Base-by-base conservation (phyloP, 2,888 invertebrate species). In the Norana najaformis region DNA sequence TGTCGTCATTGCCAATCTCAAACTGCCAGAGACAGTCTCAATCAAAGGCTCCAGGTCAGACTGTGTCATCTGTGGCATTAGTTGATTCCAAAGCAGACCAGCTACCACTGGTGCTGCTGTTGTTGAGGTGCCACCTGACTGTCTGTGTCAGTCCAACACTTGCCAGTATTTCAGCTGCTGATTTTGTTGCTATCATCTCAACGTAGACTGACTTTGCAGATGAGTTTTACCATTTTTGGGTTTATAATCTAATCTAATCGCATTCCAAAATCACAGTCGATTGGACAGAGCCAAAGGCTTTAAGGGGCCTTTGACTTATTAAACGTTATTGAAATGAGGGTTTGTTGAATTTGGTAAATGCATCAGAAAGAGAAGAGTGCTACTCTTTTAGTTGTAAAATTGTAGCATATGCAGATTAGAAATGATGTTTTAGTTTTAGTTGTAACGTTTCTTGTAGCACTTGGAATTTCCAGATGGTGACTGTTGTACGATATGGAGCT, bases 401-500 rank as follows among this genome's bases (percentile, higher is more conserved):
- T n/a, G n/a, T n/a, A n/a, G n/a, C n/a, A n/a, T n/a, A n/a, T n/a
- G n/a, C n/a, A n/a, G n/a, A n/a, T n/a, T n/a, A n/a, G n/a, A n/a
- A n/a, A n/a, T n/a, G n/a, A n/a, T n/a, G n/a, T n/a, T n/a, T n/a
- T n/a, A n/a, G n/a, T n/a, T n/a, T 47, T 47, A 47, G 47, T 47
- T 47, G 6, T 83, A 4, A 14, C 30, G 14, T 35, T 83, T 35
- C 83, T 85, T 85, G 37, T 36, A 85, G 85, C 37, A 85, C 85
- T 6, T 85, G 85, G 85, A 85, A 85, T 37, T 85, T 85, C 47
- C 35, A 34, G 4, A 91, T 89, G 92, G 92, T 90, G 96, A 96
- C 16, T 47, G 88, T 37, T 30, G 88, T 88, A 0, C 37, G 39
- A 6, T 88, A 39, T 88, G 89, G 30, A 38, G 3, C 89, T 30